phyloP scores from a whole-genome alignment of 2,888 invertebrate species.

The Portevinia maculata region DNA sequence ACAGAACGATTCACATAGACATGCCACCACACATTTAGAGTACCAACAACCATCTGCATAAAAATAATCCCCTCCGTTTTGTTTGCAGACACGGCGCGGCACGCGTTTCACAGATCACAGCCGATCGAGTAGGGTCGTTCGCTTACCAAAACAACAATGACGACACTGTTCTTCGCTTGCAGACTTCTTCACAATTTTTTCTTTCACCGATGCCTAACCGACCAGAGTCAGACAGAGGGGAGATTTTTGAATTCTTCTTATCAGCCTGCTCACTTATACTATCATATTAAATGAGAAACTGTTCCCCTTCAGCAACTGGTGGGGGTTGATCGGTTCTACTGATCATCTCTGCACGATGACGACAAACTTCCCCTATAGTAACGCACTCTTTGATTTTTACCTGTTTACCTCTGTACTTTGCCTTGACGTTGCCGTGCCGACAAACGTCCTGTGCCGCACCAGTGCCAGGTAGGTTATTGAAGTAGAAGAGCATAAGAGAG shows the following conservation, averaged over 20 bases:
- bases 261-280: conserved; percentile 44
- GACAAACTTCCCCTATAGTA: conserved; percentile 61
- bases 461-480: neutral
- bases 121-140: conserved; percentile 53
- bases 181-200: conserved; percentile 37
- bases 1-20: conserved; percentile 14
- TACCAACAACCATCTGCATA: conserved; percentile 51
- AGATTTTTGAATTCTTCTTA: conserved; percentile 52
- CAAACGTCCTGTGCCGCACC: neutral
- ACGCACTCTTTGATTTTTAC: conserved; percentile 69
- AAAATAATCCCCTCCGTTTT: conserved; percentile 40
- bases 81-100: conserved; percentile 52
- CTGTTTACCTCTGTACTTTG: conserved; percentile 30
- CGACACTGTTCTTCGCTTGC: conserved; percentile 43
- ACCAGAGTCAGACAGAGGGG: conserved; percentile 60
- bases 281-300: conserved; percentile 1
- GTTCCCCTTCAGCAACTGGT: conserved; percentile 48
- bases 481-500: conserved; percentile 66
- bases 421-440: neutral
- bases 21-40: conserved; percentile 29
- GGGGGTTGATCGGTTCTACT: conserved; percentile 51
- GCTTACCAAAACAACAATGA: conserved; percentile 22
- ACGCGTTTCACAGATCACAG: conserved; percentile 62
- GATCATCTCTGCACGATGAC: conserved; percentile 29
- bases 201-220: conserved; percentile 32